Base-by-base conservation (phyloP, 1,140 invertebrate species). In the Aphelinus certus region DNA sequence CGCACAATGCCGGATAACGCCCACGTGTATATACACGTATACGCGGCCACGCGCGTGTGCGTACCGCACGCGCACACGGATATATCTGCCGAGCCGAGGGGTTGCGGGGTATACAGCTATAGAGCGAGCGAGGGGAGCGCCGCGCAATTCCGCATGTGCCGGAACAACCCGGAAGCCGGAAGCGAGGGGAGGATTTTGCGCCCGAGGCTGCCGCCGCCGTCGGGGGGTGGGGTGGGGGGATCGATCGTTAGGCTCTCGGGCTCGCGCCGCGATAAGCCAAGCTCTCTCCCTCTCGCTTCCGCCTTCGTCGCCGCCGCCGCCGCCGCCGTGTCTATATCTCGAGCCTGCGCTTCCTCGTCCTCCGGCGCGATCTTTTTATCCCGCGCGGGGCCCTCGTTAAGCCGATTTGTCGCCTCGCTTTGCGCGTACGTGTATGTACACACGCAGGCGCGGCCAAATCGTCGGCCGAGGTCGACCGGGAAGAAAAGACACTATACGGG, bases 131-230 rank as follows among this genome's bases (percentile, higher is more conserved):
- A 73, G 65, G 57, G 75, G 77, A 77, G 79, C 80, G 82, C 78
- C 79, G 78, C 73, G 66, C 70, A 80, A 84, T 83, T 83, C 81
- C 79, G 80, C 76, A 79, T 65, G 60, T 48, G 77, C 80, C 82
- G 83, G 84, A 83, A 83, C 81, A 83, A 77, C 79, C 81, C 79
- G 80, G 79, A 87, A 87, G 80, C 83, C 84, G 86, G 86, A 87
- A 87, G 84, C 78, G 77, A 86, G 82, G 80, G 81, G 51, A 73
- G 70, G 67, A 71, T 78, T 73, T 79, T 78, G 26, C 26, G 26
- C 26, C 26, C 26, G 26, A 26, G 26, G 26, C 77, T 77, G 68
- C 75, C 48, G 47, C 61, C 7, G 9, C 51, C 51, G 51, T 71
- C 42, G 63, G 64, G 70, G 47, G n/a, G 51, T 55, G 62, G 49